Base-by-base conservation (phyloP, 30 jellyfish, hydroid and myxozoan genomes). In the Hydra vulgaris region DNA sequence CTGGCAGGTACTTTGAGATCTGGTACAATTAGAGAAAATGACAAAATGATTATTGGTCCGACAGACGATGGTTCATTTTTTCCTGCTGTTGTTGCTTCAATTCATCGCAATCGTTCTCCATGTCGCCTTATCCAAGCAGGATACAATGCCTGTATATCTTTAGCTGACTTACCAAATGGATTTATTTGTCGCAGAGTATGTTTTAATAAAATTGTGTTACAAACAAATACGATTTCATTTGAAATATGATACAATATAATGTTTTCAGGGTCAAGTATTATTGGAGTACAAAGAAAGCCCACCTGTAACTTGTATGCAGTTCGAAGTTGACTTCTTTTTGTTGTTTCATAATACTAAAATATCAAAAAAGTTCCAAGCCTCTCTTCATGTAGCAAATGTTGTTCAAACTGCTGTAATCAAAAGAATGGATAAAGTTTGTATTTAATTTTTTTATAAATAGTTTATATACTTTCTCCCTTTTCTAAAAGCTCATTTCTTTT, bases 81-180 rank as follows among this genome's bases (percentile, higher is more conserved):
- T 8, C 84, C 94, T 17, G 99, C 84, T 16, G 70, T 82, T 18
- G 92, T 88, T 16, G 55, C 96, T 21, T 94, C 99, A 18, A 87
- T 94, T 23, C 96, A 94, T 40, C 78, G 99, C 75, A 94, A 94
- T 85, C 84, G 99, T 54, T 79, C 99, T 17, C 99, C 99, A 0
- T 86, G 96, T 56, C 95, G 99, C 16, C 86, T 87, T 72, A 83
- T 94, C 24, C 87, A 85, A 18, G 96, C 99, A 55, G 99, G 99
- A 66, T 96, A 94, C 81, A 89, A 95, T 8, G 99, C 99, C 7
- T 77, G 97, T 21, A 87, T 94, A 21, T 96, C 99, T 15, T 71
- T 94, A 17, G 81, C 94, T 1, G 84, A 86, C 61, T 82, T 68
- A 23, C 75, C 86, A 5, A 92, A 89, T 72, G 81, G 87, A 40